These are phyloP conservation scores for Hybos culiciformis DNA, from an alignment of 2,888 invertebrate genomes.

Conservation along the genomic window DNA sequence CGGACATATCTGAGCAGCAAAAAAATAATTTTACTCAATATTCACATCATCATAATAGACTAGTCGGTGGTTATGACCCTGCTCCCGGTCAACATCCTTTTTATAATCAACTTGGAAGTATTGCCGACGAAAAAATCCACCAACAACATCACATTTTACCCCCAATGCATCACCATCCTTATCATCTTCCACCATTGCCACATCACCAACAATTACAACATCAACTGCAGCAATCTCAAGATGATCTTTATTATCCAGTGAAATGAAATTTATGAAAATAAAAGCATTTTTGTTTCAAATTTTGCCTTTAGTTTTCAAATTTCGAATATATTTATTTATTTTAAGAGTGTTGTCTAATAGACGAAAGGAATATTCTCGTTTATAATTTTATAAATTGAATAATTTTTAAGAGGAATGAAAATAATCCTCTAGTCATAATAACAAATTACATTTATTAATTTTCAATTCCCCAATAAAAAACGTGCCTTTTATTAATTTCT, in stretches of 20 bases:
- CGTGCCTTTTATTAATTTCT: too few species aligned
- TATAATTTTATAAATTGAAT: too few species aligned
- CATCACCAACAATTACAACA: conserved; percentile 30
- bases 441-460: too few species aligned
- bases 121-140: conserved; percentile 26
- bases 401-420: too few species aligned
- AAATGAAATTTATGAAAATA: conserved; percentile 27
- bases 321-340: too few species aligned
- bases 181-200: conserved; percentile 32
- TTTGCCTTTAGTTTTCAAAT: too few species aligned
- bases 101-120: conserved; percentile 20
- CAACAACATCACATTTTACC: conserved; percentile 26
- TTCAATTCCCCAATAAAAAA: too few species aligned
- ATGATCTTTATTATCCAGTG: conserved; percentile 33
- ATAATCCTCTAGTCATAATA: too few species aligned
- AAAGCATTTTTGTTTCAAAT: too few species aligned
- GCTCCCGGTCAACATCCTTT: background rate
- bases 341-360: too few species aligned
- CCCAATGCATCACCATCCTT: background rate
- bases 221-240: conserved; percentile 22
- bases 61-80: background rate
- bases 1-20: conserved; percentile 4
- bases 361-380: too few species aligned
- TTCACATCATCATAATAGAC: conserved; percentile 22
- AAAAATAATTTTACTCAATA: conserved; percentile 19